Conservation (phyloP, 2,797 vertebrate species). For the Propithecus deckenii region DNA sequence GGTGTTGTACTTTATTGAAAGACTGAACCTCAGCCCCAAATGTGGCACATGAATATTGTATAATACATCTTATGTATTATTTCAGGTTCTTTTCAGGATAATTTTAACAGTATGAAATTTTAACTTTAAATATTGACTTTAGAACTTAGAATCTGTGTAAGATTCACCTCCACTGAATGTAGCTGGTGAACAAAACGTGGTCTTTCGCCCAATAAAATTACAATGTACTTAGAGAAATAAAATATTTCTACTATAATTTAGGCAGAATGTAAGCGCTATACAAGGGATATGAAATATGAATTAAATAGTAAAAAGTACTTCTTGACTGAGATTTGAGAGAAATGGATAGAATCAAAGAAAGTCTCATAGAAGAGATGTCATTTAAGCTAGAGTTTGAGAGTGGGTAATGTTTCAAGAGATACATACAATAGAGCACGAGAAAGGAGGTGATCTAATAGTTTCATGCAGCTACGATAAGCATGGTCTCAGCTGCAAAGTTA, state of each 20-base stretch:
- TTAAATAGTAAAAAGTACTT: background rate
- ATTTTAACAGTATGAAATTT: background rate
- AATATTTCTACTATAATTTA: background rate
- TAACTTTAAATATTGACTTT: conserved; percentile 41
- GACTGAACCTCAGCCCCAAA: background rate
- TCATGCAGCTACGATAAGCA: background rate
- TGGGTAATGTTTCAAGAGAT: background rate
- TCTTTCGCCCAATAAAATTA: conserved; percentile 4
- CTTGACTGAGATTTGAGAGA: background rate
- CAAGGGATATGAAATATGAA: background rate
- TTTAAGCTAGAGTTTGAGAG: background rate
- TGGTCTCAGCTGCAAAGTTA: background rate
- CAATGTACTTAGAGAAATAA: background rate
- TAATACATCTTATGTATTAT: background rate
- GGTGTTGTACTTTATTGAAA: background rate
- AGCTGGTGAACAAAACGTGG: background rate
- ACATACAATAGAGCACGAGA: background rate
- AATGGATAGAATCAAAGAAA: background rate
- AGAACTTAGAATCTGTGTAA: background rate
- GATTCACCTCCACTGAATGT: background rate
- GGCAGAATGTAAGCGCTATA: background rate
- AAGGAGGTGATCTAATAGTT: background rate
- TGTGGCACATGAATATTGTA: background rate
- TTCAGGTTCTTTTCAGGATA: background rate
- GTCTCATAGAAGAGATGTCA: background rate